Conservation (phyloP, 2,113 vertebrate genomes). For the Otolemur garnettii region DNA sequence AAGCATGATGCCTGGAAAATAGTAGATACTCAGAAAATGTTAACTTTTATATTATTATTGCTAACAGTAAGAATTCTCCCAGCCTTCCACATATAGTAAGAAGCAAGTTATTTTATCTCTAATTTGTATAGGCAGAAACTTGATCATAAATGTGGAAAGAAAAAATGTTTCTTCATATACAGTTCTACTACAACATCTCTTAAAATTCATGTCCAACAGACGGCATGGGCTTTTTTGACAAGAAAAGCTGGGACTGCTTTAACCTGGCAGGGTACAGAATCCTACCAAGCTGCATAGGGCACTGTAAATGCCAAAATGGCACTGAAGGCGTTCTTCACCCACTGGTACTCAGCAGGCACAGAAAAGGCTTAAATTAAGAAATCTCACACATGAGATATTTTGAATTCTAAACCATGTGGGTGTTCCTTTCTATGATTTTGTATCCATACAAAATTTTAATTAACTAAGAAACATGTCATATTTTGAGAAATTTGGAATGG, state of each 20-base stretch:
- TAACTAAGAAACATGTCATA: conserved; percentile 50
- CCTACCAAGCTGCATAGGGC: neutral
- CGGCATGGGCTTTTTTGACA: conserved; percentile 14
- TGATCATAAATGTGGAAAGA: conserved; percentile 31
- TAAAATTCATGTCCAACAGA: conserved; percentile 59
- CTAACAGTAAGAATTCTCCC: conserved; percentile 35
- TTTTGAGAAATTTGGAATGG: conserved; percentile 57
- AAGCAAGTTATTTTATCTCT: conserved; percentile 45
- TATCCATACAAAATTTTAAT: conserved; percentile 70
- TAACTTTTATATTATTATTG: conserved; percentile 42
- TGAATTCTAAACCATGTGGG: conserved; percentile 77
- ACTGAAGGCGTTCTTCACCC: conserved; percentile 74
- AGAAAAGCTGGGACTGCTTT: conserved; percentile 49
- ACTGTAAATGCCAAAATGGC: conserved; percentile 70
- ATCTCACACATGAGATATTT: conserved; percentile 78
- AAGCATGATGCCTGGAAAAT: conserved; percentile 5
- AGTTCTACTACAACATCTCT: conserved; percentile 30
- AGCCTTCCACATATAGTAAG: conserved; percentile 32
- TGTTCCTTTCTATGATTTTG: conserved; percentile 58
- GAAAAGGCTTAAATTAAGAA: conserved; percentile 78
- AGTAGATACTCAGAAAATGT: conserved; percentile 32
- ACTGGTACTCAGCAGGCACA: conserved; percentile 68
- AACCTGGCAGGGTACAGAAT: conserved; percentile 54
- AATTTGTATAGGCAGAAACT: conserved; percentile 29
- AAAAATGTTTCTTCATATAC: conserved; percentile 37